Conservation (phyloP, 1,140 invertebrate species). For the Monochamus saltuarius region DNA sequence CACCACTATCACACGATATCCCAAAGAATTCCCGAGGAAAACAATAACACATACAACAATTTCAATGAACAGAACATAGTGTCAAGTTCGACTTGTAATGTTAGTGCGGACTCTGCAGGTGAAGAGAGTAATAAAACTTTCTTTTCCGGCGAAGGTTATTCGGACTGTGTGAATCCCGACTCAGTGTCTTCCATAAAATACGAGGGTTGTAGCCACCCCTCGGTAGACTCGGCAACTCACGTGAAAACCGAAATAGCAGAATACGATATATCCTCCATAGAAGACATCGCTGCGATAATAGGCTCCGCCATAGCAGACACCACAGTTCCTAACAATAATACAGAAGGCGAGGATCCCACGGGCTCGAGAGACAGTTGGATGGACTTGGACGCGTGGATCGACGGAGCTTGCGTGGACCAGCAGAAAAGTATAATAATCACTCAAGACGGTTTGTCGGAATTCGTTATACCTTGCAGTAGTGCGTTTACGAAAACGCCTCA, state of each 20-base stretch:
- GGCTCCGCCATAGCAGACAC: slow-evolving; percentile 87
- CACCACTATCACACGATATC: slow-evolving; percentile 84
- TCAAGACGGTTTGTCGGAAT: slow-evolving; percentile 66
- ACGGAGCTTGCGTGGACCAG: slow-evolving; percentile 67
- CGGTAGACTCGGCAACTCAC: slow-evolving; percentile 51
- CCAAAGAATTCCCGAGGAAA: slow-evolving; percentile 66
- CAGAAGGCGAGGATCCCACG: slow-evolving; percentile 61
- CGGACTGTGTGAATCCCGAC: slow-evolving; percentile 52
- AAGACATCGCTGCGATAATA: slow-evolving; percentile 85
- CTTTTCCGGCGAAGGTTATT: slow-evolving; percentile 57
- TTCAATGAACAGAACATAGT: slow-evolving; percentile 64
- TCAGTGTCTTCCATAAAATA: slow-evolving; percentile 55
- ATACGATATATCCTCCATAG: slow-evolving; percentile 73
- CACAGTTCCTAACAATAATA: slow-evolving; percentile 67
- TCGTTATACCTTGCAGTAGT: slow-evolving; percentile 61
- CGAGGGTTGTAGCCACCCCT: slow-evolving; percentile 52
- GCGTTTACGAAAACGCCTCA: slow-evolving; percentile 34
- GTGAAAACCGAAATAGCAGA: slow-evolving; percentile 57
- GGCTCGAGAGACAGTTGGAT: slow-evolving; percentile 76
- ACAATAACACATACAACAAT: slow-evolving; percentile 56
- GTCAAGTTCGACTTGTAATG: slow-evolving; percentile 64
- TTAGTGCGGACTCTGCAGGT: slow-evolving; percentile 50
- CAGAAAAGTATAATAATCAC: slow-evolving; percentile 58
- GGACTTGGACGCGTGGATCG: slow-evolving; percentile 82
- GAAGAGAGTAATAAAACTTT: slow-evolving; percentile 61